A percentile compares a stretch with the other conserved stretches of the same genome.
phyloP scores from a whole-genome alignment of 2,797 vertebrate genomes.

The Oceanodroma leucorhoa region DNA sequence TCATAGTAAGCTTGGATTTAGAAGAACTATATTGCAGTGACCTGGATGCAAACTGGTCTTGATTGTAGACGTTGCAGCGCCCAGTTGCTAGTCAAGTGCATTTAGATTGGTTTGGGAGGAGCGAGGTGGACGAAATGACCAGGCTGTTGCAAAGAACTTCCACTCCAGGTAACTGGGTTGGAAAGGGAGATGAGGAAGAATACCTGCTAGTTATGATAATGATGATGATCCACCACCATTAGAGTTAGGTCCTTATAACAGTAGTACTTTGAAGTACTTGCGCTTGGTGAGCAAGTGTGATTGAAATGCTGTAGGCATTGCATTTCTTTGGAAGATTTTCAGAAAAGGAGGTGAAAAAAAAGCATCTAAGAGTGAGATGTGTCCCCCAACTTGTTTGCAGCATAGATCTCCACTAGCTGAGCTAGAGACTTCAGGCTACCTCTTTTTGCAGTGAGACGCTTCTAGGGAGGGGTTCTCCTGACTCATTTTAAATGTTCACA shows the following conservation, averaged over 20 bases:
- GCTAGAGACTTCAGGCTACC: neutral
- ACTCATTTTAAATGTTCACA: neutral
- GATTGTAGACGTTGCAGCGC: neutral
- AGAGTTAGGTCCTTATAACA: neutral
- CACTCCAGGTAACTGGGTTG: neutral
- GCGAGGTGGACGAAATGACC: neutral
- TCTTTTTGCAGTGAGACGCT: neutral
- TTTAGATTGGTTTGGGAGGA: neutral
- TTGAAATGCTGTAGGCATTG: neutral
- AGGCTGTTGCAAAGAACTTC: neutral
- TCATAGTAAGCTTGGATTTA: neutral
- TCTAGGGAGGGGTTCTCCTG: neutral
- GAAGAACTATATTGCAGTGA: neutral
- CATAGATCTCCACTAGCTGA: neutral
- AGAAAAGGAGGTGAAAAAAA: neutral
- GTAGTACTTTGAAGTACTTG: neutral
- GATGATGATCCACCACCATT: neutral
- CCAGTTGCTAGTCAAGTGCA: neutral
- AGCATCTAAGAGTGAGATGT: rapidly evolving
- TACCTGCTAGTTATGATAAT: neutral
- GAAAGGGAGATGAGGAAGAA: neutral
- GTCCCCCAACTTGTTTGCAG: neutral
- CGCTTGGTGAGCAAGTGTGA: neutral
- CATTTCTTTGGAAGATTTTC: neutral
- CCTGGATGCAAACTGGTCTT: neutral